phyloP scores from a whole-genome alignment of 2,113 vertebrate species.

The Trogon surrucura region DNA sequence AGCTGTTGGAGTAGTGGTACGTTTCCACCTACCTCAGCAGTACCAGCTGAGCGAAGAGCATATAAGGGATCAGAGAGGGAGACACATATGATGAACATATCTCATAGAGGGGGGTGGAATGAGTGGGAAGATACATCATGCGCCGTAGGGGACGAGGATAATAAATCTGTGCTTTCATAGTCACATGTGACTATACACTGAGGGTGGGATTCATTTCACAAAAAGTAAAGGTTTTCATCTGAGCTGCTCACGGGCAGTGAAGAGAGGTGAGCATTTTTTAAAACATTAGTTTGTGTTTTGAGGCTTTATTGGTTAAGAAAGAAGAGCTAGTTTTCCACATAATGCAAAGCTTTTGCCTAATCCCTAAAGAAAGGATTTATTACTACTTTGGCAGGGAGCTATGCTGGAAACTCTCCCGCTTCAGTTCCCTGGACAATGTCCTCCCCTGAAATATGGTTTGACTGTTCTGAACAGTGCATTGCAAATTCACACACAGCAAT shows the following conservation, averaged over 20 bases:
- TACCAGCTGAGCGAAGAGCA: background rate
- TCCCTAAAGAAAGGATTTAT: constrained; percentile 59
- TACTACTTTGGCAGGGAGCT: constrained; percentile 26
- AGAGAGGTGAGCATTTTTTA: background rate
- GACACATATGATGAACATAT: constrained; percentile 26
- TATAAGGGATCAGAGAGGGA: background rate
- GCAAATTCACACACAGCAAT: constrained; percentile 35
- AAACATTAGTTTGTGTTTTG: background rate
- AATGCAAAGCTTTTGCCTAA: constrained; percentile 44
- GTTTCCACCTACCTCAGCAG: constrained; percentile 21
- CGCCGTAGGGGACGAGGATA: background rate
- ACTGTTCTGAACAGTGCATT: constrained; percentile 17
- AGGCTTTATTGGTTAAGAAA: constrained; percentile 32
- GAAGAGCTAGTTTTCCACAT: constrained; percentile 25
- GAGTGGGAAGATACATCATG: constrained; percentile 40
- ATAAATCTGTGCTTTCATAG: constrained; percentile 37
- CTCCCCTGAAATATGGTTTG: constrained; percentile 51
- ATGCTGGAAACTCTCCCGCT: constrained; percentile 43
- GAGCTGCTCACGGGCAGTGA: background rate
- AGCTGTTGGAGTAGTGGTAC: background rate
- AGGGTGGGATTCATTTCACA: constrained; percentile 38
- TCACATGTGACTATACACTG: background rate
- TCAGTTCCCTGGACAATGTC: constrained; percentile 57
- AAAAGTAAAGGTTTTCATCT: background rate
- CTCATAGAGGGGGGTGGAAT: background rate